Percentiles rank a stretch among this genome's conserved stretches.
phyloP scores from a whole-genome alignment of 2,888 invertebrate genomes.

The Noctua comes region DNA sequence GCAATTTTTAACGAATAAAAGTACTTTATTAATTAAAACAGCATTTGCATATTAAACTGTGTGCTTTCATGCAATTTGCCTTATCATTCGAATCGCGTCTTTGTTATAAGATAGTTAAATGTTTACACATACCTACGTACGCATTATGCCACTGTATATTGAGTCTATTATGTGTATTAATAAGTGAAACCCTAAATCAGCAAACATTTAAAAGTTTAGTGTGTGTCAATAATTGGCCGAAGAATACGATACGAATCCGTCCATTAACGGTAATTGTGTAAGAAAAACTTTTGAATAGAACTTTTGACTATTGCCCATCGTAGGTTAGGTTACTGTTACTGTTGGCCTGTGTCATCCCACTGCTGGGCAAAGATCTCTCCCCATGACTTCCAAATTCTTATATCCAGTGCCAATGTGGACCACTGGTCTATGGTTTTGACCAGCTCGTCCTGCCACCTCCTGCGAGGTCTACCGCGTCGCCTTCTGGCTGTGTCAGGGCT shows the following conservation, averaged over 20 bases:
- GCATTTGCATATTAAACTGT: background rate
- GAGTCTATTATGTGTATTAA: background rate
- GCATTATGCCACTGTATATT: background rate
- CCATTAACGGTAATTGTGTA: background rate
- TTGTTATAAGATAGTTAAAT: slow-evolving; percentile 1
- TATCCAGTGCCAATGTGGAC: no score
- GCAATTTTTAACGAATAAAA: background rate
- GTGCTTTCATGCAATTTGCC: background rate
- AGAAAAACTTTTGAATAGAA: no score
- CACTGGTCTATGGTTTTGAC: no score
- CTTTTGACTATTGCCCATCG: no score
- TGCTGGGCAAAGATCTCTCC: no score
- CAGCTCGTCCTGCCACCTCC: no score
- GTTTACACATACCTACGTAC: background rate
- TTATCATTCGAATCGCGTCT: background rate
- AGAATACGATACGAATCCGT: background rate
- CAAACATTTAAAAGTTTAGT: background rate
- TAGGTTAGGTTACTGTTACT: no score
- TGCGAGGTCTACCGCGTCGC: no score
- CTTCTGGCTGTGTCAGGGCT: no score
- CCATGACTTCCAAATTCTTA: no score
- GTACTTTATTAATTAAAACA: background rate
- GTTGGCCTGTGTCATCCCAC: no score
- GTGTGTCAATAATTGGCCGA: background rate
- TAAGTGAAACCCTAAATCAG: background rate